A percentile compares a stretch with the other conserved stretches of the same genome.
These are phyloP conservation scores for Cryptotermes secundus DNA, from an alignment of 1,140 invertebrate species.

Conservation along the genomic window DNA sequence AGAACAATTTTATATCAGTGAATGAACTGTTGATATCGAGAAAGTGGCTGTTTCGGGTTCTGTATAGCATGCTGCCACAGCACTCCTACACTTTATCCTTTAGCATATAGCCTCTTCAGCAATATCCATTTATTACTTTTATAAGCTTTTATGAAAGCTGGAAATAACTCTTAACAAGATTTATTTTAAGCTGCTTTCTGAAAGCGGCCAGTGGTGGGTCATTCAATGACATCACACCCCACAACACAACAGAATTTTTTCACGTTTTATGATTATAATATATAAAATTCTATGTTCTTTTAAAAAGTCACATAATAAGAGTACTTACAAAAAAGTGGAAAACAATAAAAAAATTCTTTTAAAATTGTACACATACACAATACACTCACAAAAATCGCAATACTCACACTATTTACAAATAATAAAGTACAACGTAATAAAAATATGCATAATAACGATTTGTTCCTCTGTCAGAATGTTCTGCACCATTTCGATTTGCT, in stretches of 20 bases:
- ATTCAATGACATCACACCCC: constrained; percentile 15
- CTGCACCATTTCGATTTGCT: constrained; percentile 10
- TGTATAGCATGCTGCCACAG: not conserved
- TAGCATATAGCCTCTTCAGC: constrained; percentile 9
- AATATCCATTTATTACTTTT: not conserved
- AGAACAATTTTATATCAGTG: too few relatives aligned
- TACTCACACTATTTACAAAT: constrained; percentile 17
- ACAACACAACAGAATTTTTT: not conserved
- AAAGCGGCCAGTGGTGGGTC: not conserved
- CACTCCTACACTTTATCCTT: not conserved
- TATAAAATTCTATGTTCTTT: constrained; percentile 8
- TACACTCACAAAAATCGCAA: constrained; percentile 11
- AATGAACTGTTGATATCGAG: too few relatives aligned
- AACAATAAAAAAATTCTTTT: constrained; percentile 14
- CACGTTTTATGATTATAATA: constrained; percentile 12
- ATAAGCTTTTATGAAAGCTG: constrained; percentile 11
- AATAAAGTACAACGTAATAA: constrained; percentile 20
- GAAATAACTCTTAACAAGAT: constrained; percentile 13
- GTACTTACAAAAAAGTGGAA: constrained; percentile 20
- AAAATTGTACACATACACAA: constrained; percentile 20
- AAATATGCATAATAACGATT: constrained; percentile 9
- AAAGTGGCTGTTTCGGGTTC: not conserved
- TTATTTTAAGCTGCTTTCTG: constrained; percentile 9
- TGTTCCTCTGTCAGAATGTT: not conserved
- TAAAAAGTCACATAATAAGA: constrained; percentile 17